Percentiles rank a stretch among this genome's conserved stretches.
Conservation (phyloP, 2,888 invertebrate genomes). For the Stegana nigrithorax region DNA sequence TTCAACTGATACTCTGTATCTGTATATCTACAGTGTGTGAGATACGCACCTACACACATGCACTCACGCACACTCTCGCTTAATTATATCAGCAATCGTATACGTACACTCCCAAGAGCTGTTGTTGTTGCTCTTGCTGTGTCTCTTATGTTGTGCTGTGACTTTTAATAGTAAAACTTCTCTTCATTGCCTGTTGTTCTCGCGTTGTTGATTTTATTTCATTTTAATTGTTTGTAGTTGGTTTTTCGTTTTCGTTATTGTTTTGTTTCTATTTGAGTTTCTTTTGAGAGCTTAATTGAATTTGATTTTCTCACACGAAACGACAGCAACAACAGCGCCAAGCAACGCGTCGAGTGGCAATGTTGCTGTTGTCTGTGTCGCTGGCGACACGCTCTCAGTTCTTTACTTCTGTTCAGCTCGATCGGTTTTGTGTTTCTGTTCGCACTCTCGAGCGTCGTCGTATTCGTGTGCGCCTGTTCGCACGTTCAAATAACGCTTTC, state of each 20-base stretch:
- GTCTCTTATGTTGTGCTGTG: neutral
- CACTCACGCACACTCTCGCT: neutral
- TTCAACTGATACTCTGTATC: neutral
- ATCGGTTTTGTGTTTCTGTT: neutral
- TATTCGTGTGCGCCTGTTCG: too few species aligned
- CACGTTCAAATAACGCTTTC: too few species aligned
- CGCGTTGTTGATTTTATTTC: neutral
- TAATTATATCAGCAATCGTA: too few species aligned
- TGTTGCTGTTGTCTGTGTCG: neutral
- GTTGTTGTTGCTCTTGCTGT: neutral
- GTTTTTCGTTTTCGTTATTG: slow-evolving; percentile 48
- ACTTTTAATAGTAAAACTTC: too few species aligned
- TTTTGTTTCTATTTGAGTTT: slow-evolving; percentile 57
- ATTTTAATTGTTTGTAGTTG: slow-evolving; percentile 56
- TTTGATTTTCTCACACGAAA: slow-evolving; percentile 48
- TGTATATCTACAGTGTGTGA: neutral
- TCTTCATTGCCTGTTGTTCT: neutral
- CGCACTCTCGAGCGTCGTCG: neutral
- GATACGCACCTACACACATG: neutral
- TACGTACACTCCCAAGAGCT: too few species aligned
- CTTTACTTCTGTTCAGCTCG: too few species aligned
- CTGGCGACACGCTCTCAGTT: too few species aligned
- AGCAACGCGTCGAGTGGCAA: too few species aligned
- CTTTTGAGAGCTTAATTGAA: too few species aligned
- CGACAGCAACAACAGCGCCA: too few species aligned